Evolutionary conservation across 2,888 invertebrate genomes (phyloP).

Genomic region (Ferdinandea cuprea): DNA sequence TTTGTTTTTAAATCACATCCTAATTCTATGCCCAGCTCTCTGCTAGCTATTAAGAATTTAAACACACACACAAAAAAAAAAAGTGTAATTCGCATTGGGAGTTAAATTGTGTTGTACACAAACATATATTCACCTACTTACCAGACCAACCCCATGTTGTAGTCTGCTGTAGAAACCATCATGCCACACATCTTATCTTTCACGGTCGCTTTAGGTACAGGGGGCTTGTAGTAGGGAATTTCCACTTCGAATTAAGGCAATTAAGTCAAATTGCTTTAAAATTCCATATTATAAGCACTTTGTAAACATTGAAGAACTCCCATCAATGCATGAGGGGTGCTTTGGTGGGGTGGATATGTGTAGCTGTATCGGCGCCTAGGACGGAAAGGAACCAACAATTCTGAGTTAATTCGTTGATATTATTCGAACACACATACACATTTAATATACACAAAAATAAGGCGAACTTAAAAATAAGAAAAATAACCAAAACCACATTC

Average conservation of each 20-base stretch:
- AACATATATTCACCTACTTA: constrained; percentile 62
- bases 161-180: background rate
- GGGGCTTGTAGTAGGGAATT: constrained; percentile 63
- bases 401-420: constrained; percentile 68
- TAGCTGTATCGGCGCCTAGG: background rate
- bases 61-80: constrained; percentile 28
- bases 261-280: constrained; percentile 74
- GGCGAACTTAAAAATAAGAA: background rate
- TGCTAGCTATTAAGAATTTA: constrained; percentile 20
- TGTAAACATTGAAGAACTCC: constrained; percentile 71
- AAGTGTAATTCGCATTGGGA: constrained; percentile 47
- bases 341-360: background rate
- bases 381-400: constrained; percentile 30
- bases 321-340: constrained; percentile 38
- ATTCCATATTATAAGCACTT: constrained; percentile 72
- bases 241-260: constrained; percentile 71
- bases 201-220: background rate
- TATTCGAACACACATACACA: constrained; percentile 56
- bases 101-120: constrained; percentile 49
- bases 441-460: background rate
- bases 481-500: constrained; percentile 54
- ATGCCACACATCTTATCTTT: constrained; percentile 53
- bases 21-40: background rate
- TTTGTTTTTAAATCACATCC: background rate
- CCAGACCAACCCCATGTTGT: background rate